Evolutionary conservation across 2,113 vertebrate species (phyloP).

Genomic region (Nanorana parkeri): DNA sequence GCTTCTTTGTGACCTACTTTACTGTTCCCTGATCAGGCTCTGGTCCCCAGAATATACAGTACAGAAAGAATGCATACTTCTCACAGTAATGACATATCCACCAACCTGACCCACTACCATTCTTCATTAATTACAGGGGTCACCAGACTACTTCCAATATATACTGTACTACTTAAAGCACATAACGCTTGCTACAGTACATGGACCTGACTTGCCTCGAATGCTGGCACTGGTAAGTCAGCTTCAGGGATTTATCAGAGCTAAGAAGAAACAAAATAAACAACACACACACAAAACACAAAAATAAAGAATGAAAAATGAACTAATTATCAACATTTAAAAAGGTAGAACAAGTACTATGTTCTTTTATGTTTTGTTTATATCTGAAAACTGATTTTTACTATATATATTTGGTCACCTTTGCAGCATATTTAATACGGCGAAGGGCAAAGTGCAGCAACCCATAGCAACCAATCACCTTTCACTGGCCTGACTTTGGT

Average conservation of each 20-base stretch:
- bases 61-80: slow-evolving; percentile 29
- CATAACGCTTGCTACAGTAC: not conserved
- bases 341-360: not conserved
- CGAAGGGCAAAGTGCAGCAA: too few species aligned
- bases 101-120: slow-evolving; percentile 30
- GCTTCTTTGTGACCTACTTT: not conserved
- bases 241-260: slow-evolving; percentile 45
- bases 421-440: too few species aligned
- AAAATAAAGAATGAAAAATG: not conserved
- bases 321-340: slow-evolving; percentile 29
- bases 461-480: too few species aligned
- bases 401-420: too few species aligned
- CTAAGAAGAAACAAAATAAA: slow-evolving; percentile 42
- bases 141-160: not conserved
- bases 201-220: slow-evolving; percentile 52
- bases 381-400: too few species aligned
- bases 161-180: not conserved
- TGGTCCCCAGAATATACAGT: not conserved
- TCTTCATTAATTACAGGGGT: not conserved
- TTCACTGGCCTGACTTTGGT: too few species aligned
- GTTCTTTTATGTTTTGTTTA: not conserved
- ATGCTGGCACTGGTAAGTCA: slow-evolving; percentile 33
- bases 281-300: slow-evolving; percentile 18
- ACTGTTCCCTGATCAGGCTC: not conserved
- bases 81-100: slow-evolving; percentile 43